phyloP scores from a whole-genome alignment of 2,888 invertebrate species.

The Erebia palarica region DNA sequence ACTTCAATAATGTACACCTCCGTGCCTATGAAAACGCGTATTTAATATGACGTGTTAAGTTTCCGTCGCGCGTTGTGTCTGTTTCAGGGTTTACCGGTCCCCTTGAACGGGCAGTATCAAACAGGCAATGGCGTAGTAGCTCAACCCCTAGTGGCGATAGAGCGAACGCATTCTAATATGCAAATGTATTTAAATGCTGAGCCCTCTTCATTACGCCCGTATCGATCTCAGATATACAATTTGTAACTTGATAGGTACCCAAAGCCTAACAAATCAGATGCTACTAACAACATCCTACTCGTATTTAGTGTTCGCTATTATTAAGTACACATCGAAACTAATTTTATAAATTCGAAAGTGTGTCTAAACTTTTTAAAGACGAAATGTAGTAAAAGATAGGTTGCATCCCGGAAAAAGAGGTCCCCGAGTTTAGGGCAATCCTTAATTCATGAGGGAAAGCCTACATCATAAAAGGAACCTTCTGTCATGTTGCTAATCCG shows the following conservation, averaged over 20 bases:
- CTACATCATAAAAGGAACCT: too few species aligned
- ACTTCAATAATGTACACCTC: too few species aligned
- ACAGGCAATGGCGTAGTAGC: conserved; percentile 28
- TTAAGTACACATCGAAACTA: neutral
- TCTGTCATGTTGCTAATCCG: too few species aligned
- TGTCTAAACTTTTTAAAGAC: too few species aligned
- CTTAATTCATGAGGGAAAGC: too few species aligned
- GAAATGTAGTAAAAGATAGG: too few species aligned
- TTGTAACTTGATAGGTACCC: conserved; percentile 78
- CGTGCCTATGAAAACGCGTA: too few species aligned
- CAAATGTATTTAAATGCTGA: conserved; percentile 82
- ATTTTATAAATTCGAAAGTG: too few species aligned
- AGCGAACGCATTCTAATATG: conserved; percentile 80
- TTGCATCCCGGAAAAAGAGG: too few species aligned
- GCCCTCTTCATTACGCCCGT: conserved; percentile 81
- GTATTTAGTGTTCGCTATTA: conserved; percentile 30
- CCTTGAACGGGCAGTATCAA: conserved; percentile 32
- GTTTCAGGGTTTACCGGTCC: conserved; percentile 20
- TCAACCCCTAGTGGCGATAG: conserved; percentile 43
- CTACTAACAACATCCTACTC: conserved; percentile 44
- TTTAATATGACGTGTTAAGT: too few species aligned
- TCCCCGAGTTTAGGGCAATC: too few species aligned
- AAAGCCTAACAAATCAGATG: conserved; percentile 69
- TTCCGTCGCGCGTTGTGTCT: too few species aligned
- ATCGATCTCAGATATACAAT: conserved; percentile 82